These are phyloP conservation scores for Gnathonemus echidnorhynchus DNA, from an alignment of 2,113 vertebrate species.

Conservation along the genomic window DNA sequence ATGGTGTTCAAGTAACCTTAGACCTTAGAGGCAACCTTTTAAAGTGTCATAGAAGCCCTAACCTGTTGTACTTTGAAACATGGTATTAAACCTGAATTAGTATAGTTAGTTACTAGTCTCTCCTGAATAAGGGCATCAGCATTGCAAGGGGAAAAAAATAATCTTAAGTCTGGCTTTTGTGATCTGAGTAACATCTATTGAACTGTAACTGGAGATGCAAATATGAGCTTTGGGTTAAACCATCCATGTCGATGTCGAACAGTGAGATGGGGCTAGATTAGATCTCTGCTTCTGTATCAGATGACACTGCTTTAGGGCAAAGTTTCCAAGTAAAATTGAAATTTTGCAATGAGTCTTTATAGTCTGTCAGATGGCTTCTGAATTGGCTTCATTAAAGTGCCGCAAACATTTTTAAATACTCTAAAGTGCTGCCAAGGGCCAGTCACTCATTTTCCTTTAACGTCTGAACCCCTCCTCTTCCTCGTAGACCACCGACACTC, in stretches of 20 bases:
- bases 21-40: neutral
- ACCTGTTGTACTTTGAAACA: neutral
- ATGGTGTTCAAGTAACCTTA: neutral
- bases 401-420: neutral
- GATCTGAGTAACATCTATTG: neutral
- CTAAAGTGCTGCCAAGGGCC: neutral
- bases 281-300: neutral
- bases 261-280: neutral
- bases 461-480: neutral
- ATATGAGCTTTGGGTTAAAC: neutral
- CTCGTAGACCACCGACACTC: conserved; percentile 73
- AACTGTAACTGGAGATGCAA: neutral
- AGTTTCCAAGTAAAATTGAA: neutral
- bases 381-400: neutral
- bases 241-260: neutral
- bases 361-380: neutral
- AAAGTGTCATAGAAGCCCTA: neutral
- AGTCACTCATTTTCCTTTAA: neutral
- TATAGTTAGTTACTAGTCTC: neutral
- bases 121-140: neutral
- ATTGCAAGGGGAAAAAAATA: neutral
- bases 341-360: neutral
- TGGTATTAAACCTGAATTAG: neutral
- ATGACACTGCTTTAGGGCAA: neutral
- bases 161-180: neutral